Evolutionary conservation across 2,113 vertebrate species (phyloP).

Genomic region (Chaenogobius annularis): DNA sequence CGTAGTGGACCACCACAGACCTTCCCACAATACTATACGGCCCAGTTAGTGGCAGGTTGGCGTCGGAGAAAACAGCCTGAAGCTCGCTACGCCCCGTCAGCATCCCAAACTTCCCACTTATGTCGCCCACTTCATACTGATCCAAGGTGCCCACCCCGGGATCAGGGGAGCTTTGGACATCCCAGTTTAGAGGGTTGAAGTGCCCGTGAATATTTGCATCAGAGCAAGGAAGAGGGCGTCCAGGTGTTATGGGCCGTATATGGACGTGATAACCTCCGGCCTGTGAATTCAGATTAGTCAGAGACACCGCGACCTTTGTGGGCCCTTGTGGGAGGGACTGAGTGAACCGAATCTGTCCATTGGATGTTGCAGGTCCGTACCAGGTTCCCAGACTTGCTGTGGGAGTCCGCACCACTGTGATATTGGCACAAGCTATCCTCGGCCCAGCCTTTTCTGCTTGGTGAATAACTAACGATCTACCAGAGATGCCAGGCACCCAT

Average conservation of each 20-base stretch:
- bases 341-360: constrained; percentile 63
- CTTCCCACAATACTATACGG: constrained; percentile 73
- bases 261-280: constrained; percentile 79
- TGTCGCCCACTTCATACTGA: constrained; percentile 81
- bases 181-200: constrained; percentile 76
- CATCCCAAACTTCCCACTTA: constrained; percentile 79
- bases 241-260: constrained; percentile 66
- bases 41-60: constrained; percentile 74
- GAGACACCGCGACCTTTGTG: constrained; percentile 64
- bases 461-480: constrained; percentile 79
- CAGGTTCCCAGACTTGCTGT: constrained; percentile 58
- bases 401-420: constrained; percentile 61
- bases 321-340: constrained; percentile 68
- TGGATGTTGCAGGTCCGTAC: constrained; percentile 59
- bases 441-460: constrained; percentile 30
- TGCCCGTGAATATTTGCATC: constrained; percentile 69
- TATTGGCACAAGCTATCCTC: constrained; percentile 79
- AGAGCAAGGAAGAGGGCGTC: constrained; percentile 67
- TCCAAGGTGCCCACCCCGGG: constrained; percentile 76
- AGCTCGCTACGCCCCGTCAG: constrained; percentile 48
- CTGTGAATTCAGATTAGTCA: constrained; percentile 55
- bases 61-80: constrained; percentile 55
- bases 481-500: constrained; percentile 65
- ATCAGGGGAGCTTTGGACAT: constrained; percentile 58
- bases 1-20: constrained; percentile 78